Percentiles rank a stretch among this genome's conserved stretches.
Evolutionary conservation across 1,140 invertebrate species (phyloP).

Genomic region (Nymphalis io): DNA sequence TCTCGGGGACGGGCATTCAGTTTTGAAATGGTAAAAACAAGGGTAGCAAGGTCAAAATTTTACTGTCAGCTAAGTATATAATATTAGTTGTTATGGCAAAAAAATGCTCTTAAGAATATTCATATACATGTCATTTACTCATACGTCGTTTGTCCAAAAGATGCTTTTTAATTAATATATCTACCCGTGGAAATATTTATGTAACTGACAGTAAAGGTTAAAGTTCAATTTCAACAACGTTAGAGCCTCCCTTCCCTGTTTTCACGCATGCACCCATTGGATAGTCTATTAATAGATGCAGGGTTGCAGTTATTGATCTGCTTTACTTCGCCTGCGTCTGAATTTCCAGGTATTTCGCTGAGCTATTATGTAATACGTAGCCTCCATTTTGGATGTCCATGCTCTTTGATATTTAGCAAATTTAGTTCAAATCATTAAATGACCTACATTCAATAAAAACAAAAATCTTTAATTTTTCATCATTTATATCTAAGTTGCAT

Average conservation of each 20-base stretch:
- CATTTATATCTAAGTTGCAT: too few species aligned
- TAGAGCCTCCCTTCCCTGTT: not conserved
- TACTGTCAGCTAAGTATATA: not conserved
- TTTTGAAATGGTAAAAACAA: conserved; percentile 35
- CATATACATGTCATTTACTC: too few species aligned
- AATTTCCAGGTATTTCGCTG: conserved; percentile 16
- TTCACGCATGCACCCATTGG: conserved; percentile 7
- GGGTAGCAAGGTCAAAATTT: conserved; percentile 32
- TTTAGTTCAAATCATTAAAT: not conserved
- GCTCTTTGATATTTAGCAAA: too few species aligned
- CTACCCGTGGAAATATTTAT: not conserved
- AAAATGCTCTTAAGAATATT: too few species aligned
- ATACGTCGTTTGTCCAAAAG: too few species aligned
- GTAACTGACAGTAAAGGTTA: not conserved
- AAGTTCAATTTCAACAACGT: not conserved
- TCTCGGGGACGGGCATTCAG: conserved; percentile 35
- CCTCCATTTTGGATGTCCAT: not conserved
- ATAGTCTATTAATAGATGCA: conserved; percentile 22
- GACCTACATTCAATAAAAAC: not conserved
- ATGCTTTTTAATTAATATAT: too few species aligned
- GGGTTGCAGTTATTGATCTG: conserved; percentile 29
- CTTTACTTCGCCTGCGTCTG: conserved; percentile 24
- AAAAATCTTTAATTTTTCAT: too few species aligned
- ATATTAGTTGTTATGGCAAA: not conserved
- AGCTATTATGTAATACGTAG: conserved; percentile 3